Base-by-base conservation (phyloP, 2,888 invertebrate species). In the Campopleginae sp. region DNA sequence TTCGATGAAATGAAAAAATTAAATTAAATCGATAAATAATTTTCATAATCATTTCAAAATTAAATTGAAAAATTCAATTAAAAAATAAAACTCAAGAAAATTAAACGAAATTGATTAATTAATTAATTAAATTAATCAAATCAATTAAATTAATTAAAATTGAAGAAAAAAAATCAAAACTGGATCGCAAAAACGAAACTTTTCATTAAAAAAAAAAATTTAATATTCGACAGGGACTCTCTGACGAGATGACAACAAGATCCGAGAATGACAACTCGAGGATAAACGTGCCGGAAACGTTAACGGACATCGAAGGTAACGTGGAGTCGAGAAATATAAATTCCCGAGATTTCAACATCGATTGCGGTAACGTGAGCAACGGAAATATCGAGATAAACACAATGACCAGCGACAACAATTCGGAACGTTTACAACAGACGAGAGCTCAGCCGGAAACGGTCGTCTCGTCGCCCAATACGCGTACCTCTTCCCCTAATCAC, bases 401-500 rank as follows among this genome's bases (percentile, higher is more conserved):
- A n/a, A 91, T 90, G 0, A 91, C 91, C 0, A 92, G 92, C 63
- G 74, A 66, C 10, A 91, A 90, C 0, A 92, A 91, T 77, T 91
- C 90, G 17, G 93, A 91, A 42, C 91, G 91, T 27, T 88, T 54
- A n/a, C n/a, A 88, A 38, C 87, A 90, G 48, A 88, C 89, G 82
- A 88, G 89, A 27, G 88, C 91, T 1, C 90, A 90, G 23, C 88
- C 91, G 0, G 90, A 91, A 3, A 90, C 91, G 12, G 86, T 87
- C 5, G 88, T 90, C 42, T 92, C 92, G 4, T 91, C 93, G 23
- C 92, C 93, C 17, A 93, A 92, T 31, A 92, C 92, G 0, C 89
- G 92, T 38, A 90, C 89, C n/a, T 91, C 91, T 4, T 93, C 93
- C 48, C 92, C 93, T 8, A 93, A 86, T 86, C 92, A 90, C 74